phyloP scores from a whole-genome alignment of 2,797 vertebrate genomes.

The Nyctalus aviator region DNA sequence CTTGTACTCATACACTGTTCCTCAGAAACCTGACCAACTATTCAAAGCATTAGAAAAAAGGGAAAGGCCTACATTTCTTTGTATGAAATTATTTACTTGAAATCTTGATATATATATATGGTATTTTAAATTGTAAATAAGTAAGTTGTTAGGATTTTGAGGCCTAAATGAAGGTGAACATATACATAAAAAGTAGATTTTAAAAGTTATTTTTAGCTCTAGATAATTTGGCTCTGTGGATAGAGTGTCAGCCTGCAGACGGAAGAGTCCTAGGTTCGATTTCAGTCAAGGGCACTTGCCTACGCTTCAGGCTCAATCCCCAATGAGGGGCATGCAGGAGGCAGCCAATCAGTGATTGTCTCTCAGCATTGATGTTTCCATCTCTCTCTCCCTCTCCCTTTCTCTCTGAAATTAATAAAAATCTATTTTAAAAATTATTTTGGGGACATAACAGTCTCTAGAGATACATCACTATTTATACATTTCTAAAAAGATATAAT shows the following conservation, averaged over 20 bases:
- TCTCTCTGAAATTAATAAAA: too few relatives aligned
- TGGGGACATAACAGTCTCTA: neutral
- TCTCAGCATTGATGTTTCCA: too few relatives aligned
- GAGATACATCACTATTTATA: neutral
- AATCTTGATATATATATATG: neutral
- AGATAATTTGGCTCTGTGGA: too few relatives aligned
- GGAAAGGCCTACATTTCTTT: neutral
- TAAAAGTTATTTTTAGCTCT: neutral
- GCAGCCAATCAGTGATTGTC: too few relatives aligned
- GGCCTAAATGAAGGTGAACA: neutral
- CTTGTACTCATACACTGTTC: neutral
- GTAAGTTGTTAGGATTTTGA: constrained; percentile 27
- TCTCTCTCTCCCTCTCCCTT: too few relatives aligned
- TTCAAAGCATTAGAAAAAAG: constrained; percentile 41
- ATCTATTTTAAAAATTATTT: neutral
- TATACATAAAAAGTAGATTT: constrained; percentile 16
- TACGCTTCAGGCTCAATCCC: too few relatives aligned
- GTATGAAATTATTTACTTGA: constrained; percentile 18
- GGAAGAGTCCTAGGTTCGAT: too few relatives aligned
- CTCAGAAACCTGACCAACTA: neutral
- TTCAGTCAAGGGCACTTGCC: too few relatives aligned
- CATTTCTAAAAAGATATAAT: constrained; percentile 29
- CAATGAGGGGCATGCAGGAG: too few relatives aligned
- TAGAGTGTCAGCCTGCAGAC: too few relatives aligned
- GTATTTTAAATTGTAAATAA: constrained; percentile 29